phyloP scores from a whole-genome alignment of 2,797 vertebrate species.

The Sparidentex hasta region DNA sequence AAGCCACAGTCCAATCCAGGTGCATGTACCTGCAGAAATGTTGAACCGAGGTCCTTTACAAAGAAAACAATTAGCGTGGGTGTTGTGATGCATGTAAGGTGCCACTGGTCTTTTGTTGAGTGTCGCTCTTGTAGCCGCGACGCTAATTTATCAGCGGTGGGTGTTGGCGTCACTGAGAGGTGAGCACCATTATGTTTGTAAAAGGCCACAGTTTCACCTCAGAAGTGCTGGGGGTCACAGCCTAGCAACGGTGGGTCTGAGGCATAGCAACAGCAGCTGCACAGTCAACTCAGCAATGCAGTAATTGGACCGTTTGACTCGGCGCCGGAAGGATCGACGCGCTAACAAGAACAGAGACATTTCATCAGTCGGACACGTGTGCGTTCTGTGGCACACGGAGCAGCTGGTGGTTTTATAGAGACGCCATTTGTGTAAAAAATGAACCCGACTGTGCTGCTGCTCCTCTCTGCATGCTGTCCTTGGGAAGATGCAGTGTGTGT shows the following conservation, averaged over 20 bases:
- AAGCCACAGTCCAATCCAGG: neutral
- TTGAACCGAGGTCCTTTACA: neutral
- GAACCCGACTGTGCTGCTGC: conserved; percentile 28
- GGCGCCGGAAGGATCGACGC: neutral
- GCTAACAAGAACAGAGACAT: conserved; percentile 1
- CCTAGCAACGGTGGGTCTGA: conserved; percentile 71
- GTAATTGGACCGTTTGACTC: conserved; percentile 65
- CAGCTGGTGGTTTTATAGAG: neutral
- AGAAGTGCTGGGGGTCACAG: conserved; percentile 46
- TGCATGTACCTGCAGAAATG: neutral
- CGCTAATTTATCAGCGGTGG: neutral
- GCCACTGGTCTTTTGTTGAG: neutral
- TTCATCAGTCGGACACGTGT: conserved; percentile 27
- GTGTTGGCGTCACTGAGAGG: conserved; percentile 5
- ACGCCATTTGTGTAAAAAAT: conserved; percentile 43
- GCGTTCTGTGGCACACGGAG: neutral
- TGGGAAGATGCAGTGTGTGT: conserved; percentile 10
- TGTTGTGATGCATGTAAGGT: neutral
- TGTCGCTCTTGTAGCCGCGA: neutral
- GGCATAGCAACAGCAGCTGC: conserved; percentile 72
- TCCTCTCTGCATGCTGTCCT: conserved; percentile 45
- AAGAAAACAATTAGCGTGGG: neutral
- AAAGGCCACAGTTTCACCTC: conserved; percentile 40
- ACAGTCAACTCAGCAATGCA: conserved; percentile 37
- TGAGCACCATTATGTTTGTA: neutral